phyloP scores from a whole-genome alignment of 2,113 vertebrate species.

The Tragelaphus strepsiceros region DNA sequence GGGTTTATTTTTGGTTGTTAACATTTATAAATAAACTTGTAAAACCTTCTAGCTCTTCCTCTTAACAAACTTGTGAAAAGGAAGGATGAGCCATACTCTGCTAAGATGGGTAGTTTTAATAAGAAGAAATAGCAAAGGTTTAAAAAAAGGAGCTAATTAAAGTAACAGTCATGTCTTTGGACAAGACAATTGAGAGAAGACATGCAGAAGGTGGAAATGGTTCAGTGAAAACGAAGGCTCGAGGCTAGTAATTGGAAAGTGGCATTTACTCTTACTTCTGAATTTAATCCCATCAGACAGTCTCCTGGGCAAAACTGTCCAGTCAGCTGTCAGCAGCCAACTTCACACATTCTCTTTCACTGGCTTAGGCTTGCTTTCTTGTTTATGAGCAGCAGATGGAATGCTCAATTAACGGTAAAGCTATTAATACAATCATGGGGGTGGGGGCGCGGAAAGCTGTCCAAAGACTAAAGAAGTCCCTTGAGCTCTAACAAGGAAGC shows the following conservation, averaged over 20 bases:
- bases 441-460: background rate
- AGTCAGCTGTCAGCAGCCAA: background rate
- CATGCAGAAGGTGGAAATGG: background rate
- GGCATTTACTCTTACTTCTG: conserved; percentile 2
- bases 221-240: background rate
- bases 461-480: background rate
- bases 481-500: background rate
- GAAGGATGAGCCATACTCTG: background rate
- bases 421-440: background rate
- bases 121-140: background rate
- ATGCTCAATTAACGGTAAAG: background rate
- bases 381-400: background rate
- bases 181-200: background rate
- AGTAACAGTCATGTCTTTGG: background rate
- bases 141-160: conserved; percentile 24
- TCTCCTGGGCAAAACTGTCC: conserved; percentile 21
- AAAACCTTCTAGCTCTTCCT: conserved; percentile 29
- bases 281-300: background rate
- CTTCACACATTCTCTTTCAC: background rate
- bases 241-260: conserved; percentile 18
- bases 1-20: background rate
- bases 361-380: background rate
- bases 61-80: conserved; percentile 5
- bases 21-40: background rate
- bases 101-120: background rate